A percentile compares a stretch with the other conserved stretches of the same genome.
These are phyloP conservation scores for Parambassis ranga DNA, from an alignment of 2,797 vertebrate species.

Conservation along the genomic window DNA sequence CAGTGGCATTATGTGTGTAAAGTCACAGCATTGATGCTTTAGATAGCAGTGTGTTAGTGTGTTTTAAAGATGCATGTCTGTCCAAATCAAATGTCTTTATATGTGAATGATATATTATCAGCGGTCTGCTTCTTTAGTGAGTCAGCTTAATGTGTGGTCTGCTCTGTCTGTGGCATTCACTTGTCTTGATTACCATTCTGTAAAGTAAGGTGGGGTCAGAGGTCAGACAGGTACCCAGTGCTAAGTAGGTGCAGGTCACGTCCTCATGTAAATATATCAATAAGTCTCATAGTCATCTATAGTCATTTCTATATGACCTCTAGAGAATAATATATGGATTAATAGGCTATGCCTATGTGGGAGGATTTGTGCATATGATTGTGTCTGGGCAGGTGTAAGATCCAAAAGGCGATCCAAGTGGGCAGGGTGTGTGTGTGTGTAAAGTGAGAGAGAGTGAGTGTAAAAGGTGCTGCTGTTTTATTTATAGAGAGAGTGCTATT, in stretches of 20 bases:
- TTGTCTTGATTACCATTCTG: slow-evolving; percentile 5
- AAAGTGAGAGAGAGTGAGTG: slow-evolving; percentile 47
- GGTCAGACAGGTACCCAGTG: slow-evolving; percentile 34
- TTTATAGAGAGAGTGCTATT: slow-evolving; percentile 78
- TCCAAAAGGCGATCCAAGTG: slow-evolving; percentile 18
- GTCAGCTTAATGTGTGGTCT: too few species aligned
- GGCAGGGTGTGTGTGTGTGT: slow-evolving; percentile 25
- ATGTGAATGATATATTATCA: background rate
- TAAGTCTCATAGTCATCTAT: slow-evolving; percentile 39
- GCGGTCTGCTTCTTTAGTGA: too few species aligned
- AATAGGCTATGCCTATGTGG: slow-evolving; percentile 3
- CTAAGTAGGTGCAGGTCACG: slow-evolving; percentile 20
- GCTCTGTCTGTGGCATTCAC: background rate
- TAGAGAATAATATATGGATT: slow-evolving; percentile 43
- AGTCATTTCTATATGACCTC: slow-evolving; percentile 53
- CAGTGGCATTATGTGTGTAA: slow-evolving; percentile 35
- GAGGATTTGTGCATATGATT: slow-evolving; percentile 30
- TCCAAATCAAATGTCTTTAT: background rate
- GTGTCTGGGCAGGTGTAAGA: slow-evolving; percentile 39
- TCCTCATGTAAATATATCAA: slow-evolving; percentile 46
- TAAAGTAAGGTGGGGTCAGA: slow-evolving; percentile 25
- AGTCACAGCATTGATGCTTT: slow-evolving; percentile 29
- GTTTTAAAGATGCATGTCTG: slow-evolving; percentile 9
- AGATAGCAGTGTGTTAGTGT: slow-evolving; percentile 21
- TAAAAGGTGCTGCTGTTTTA: slow-evolving; percentile 77